These are phyloP conservation scores for Xenops minutus DNA, from an alignment of 2,797 vertebrate genomes.

Conservation along the genomic window DNA sequence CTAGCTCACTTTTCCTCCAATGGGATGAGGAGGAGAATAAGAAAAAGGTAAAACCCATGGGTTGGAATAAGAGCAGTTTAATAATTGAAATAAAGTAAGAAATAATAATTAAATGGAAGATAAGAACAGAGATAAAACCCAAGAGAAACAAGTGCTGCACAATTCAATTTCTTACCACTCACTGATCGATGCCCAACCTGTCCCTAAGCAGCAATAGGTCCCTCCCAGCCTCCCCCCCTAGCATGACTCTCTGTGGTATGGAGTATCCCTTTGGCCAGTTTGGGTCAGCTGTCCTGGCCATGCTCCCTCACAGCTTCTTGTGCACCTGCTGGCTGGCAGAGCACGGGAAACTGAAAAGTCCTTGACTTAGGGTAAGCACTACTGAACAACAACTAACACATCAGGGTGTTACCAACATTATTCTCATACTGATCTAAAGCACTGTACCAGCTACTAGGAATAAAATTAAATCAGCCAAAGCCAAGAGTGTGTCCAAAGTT, in stretches of 20 bases:
- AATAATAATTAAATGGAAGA: neutral
- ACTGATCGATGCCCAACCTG: neutral
- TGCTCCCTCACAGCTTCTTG: neutral
- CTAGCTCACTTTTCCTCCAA: neutral
- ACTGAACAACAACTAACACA: neutral
- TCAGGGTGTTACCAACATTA: neutral
- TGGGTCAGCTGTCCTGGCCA: neutral
- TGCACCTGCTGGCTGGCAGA: neutral
- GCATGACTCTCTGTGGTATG: fast-evolving
- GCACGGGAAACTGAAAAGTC: neutral
- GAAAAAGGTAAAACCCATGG: neutral
- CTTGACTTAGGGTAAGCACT: too few species aligned
- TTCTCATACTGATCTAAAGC: neutral
- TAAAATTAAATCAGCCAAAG: neutral
- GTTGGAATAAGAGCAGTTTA: neutral
- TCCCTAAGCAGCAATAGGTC: neutral
- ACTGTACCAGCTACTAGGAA: neutral
- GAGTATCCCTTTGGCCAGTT: neutral
- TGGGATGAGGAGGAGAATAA: neutral
- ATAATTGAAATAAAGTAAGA: neutral
- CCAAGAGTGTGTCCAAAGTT: neutral
- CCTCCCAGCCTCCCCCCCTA: neutral
- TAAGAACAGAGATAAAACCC: neutral
- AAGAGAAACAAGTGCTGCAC: neutral
- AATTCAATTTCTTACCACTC: neutral